Evolutionary conservation across 2,888 invertebrate species (phyloP).

Genomic region (Andrena marginata): DNA sequence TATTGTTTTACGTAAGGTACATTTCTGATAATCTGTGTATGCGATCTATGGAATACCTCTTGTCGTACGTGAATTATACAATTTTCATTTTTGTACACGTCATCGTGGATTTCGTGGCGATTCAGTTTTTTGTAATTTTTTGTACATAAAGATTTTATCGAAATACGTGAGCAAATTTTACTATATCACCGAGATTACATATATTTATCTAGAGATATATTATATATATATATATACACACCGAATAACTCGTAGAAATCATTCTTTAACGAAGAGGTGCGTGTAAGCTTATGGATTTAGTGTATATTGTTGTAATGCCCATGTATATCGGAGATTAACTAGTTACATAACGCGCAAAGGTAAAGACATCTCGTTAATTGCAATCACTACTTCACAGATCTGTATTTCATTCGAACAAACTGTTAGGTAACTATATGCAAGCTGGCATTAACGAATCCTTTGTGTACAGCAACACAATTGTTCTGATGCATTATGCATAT

Average conservation of each 20-base stretch:
- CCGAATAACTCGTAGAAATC: constrained; percentile 54
- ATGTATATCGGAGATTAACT: constrained; percentile 72
- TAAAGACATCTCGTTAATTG: constrained; percentile 62
- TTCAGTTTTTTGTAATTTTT: constrained; percentile 74
- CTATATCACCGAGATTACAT: constrained; percentile 51
- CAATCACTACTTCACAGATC: constrained; percentile 43
- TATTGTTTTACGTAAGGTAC: constrained; percentile 65
- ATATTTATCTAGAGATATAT: constrained; percentile 51
- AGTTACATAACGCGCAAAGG: constrained; percentile 71
- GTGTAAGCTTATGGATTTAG: constrained; percentile 64
- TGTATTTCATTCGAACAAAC: constrained; percentile 39
- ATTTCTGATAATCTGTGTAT: constrained; percentile 60
- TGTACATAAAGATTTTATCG: constrained; percentile 72
- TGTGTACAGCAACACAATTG: constrained; percentile 55
- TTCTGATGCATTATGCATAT: constrained; percentile 61
- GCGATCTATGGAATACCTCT: constrained; percentile 55
- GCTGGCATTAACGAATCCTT: constrained; percentile 38
- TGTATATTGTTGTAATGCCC: constrained; percentile 74
- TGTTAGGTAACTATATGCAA: constrained; percentile 46
- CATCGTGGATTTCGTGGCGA: constrained; percentile 52
- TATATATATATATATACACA: neutral
- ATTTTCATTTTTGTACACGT: constrained; percentile 68
- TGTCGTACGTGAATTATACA: constrained; percentile 53
- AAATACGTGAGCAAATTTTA: constrained; percentile 57
- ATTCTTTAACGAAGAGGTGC: constrained; percentile 55